Base-by-base conservation (phyloP, 2,797 vertebrate genomes). In the Mastacembelus armatus region DNA sequence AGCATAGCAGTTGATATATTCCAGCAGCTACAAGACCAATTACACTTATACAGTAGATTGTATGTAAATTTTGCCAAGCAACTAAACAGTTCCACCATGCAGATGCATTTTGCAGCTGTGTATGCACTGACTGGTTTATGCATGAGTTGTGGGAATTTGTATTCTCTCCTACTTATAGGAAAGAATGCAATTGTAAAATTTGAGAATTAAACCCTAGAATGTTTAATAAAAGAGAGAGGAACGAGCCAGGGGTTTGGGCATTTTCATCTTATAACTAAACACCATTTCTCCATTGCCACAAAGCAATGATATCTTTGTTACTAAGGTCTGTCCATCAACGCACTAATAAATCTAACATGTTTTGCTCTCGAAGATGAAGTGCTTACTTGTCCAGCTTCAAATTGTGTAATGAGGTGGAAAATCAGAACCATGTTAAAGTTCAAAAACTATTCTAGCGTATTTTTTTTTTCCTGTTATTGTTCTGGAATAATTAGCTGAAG, bases 331-430 rank as follows among this genome's bases (percentile, higher is more conserved):
- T 89, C 79, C 3, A 52, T 91, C 87, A 81, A 60, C 83, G 32
- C 55, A 7, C 21, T 16, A 55, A 83, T 83, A 78, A 73, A 89
- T 85, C 80, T 66, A 76, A 55, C 60, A 58, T 44, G 38, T 51
- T 44, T 63, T 72, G 59, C 52, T 72, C 59, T 74, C 44, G 15
- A 71, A 73, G 69, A 71, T 45, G 47, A 49, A 71, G 61, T 57
- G 61, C 81, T 63, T 58, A 45, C 48, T 66, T 64, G 18, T 45
- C 54, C 35, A 66, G 77, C 54, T 81, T 55, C 50, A 70, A 58
- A 52, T 43, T 30, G 27, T 55, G 72, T 84, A 90, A 89, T 87
- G 82, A 85, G 73, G 40, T 79, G 85, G 88, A 89, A 90, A 87
- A 90, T 85, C 71, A 78, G 35, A 83, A 82, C 71, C 83, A 85